These are phyloP conservation scores for Anagrus nilaparvatae DNA, from an alignment of 1,140 invertebrate species.

Conservation along the genomic window DNA sequence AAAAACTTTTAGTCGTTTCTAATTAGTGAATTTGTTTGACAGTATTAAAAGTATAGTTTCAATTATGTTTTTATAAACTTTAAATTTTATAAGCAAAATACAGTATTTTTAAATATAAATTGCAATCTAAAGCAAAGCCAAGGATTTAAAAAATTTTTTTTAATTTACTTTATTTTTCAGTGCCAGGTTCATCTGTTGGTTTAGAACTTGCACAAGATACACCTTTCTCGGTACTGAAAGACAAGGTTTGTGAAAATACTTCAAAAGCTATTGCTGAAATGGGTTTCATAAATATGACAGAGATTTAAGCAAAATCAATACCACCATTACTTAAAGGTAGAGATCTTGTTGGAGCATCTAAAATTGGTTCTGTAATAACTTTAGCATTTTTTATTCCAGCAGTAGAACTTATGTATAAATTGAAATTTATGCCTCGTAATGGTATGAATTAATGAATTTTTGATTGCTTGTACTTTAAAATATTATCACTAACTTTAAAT, in stretches of 20 bases:
- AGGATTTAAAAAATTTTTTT: no score
- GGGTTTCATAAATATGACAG: constrained; percentile 92
- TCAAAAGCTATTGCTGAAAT: constrained; percentile 83
- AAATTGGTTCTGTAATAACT: constrained; percentile 96
- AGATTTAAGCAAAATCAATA: constrained; percentile 89
- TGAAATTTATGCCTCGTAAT: constrained; percentile 93
- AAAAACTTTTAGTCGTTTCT: no score
- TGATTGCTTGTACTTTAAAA: not conserved
- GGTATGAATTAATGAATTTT: constrained; percentile 46
- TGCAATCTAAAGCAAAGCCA: no score
- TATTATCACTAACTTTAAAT: no score
- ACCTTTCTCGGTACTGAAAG: constrained; percentile 52
- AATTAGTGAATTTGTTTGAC: no score
- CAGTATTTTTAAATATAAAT: no score
- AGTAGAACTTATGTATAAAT: constrained; percentile 85
- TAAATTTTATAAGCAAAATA: no score
- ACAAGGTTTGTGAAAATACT: constrained; percentile 67
- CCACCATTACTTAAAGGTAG: constrained; percentile 85
- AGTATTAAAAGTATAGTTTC: no score
- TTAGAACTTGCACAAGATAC: constrained; percentile 50
- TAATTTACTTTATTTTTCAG: constrained; percentile 39
- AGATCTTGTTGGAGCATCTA: constrained; percentile 90
- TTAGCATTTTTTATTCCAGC: constrained; percentile 95
- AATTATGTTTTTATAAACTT: no score
- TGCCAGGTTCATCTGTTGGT: constrained; percentile 50